Evolutionary conservation across 2,113 vertebrate species (phyloP), one percentile per base, ranked within the genome.

Genomic region (Balaeniceps rex): DNA sequence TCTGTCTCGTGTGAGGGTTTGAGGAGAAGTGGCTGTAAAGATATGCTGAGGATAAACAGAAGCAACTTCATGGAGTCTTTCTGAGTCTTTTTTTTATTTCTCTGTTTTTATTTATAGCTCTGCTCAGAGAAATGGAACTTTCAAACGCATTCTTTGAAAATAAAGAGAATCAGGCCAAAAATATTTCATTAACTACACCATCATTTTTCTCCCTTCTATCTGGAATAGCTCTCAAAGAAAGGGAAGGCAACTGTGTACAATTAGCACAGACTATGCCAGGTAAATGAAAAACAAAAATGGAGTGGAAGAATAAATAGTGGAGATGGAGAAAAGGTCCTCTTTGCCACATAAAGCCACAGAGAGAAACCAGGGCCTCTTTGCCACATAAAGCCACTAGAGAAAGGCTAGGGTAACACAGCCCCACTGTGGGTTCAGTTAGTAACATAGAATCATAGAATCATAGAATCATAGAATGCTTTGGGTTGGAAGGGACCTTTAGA

Each of bases 201-300:
- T 71, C 55, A 54, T 94, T 84, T 90, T 93, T 92, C 55, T 89
- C 77, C 47, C 18, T 92, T 87, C 89, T 87, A 25, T 94, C 74
- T 87, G 87, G 74, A 89, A 60, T 9, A 7, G 42, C 36, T 28
- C 52, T 71, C 38, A 87, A 94, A 87, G 81, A 93, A 81, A 75
- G 33, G 64, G 49, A 91, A 93, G 29, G 36, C 80, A 93, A 92
- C 38, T 77, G 80, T 47, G 51, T 55, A 66, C 76, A 90, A 87
- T 93, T 94, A 93, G 55, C 57, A 85, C n/a, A 87, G 80, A 58
- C 57, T 78, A 42, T 85, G 81, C 38, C 93, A 94, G 77, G 92
- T 66, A 88, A 95, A 1, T 68, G 46, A 24, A 83, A 83, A 83
- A 19, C 33, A 85, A 65, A 88, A 91, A 69, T 22, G 2, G 24